Conservation (phyloP, 2,113 vertebrate species). For the Urocitellus parryii region DNA sequence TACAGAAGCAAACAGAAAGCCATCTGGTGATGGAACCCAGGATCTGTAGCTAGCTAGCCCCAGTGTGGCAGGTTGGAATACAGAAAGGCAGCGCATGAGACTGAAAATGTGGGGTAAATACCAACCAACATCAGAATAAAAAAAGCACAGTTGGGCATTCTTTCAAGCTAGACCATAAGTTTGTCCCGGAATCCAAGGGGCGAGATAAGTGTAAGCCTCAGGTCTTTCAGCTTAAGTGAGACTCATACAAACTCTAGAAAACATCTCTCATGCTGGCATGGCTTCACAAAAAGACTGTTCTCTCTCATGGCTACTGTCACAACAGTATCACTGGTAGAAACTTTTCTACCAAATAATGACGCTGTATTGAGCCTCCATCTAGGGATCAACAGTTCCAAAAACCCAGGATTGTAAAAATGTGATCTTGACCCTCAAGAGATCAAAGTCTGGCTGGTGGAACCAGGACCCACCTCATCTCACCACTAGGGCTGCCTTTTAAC, state of each 20-base stretch:
- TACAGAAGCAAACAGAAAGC: neutral
- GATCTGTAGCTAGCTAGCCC: neutral
- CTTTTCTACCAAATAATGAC: neutral
- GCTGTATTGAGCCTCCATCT: neutral
- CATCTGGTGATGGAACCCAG: neutral
- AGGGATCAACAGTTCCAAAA: neutral
- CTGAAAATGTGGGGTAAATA: neutral
- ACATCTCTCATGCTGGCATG: neutral
- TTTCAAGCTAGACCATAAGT: constrained; percentile 12
- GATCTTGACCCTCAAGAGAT: neutral
- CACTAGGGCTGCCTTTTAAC: neutral
- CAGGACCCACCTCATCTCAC: neutral
- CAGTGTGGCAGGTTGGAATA: neutral
- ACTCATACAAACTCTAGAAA: neutral
- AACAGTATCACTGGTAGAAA: neutral
- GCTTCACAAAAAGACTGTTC: neutral
- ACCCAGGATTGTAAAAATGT: neutral
- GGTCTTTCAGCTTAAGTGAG: neutral
- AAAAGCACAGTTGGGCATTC: neutral
- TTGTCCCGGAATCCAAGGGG: neutral
- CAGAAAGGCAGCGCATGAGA: neutral
- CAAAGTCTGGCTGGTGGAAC: neutral
- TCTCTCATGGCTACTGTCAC: neutral
- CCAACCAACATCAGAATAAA: neutral
- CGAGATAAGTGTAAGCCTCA: neutral